Evolutionary conservation across 1,140 invertebrate genomes (phyloP).

Genomic region (Solen grandis): DNA sequence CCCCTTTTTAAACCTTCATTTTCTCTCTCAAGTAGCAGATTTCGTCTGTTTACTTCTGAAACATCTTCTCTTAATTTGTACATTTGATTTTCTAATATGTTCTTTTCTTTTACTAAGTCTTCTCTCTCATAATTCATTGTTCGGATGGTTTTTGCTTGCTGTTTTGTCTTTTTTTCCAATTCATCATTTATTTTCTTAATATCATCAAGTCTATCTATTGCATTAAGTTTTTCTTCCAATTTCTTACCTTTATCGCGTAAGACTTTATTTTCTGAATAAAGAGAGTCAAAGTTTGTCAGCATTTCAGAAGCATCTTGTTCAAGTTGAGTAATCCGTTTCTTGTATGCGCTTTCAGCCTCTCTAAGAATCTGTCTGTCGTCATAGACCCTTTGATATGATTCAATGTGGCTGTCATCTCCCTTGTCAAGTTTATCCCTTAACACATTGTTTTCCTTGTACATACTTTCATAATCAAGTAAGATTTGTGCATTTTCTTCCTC

Average conservation of each 20-base stretch:
- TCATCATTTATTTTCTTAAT: slow-evolving; percentile 49
- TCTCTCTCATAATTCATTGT: slow-evolving; percentile 51
- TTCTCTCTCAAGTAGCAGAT: slow-evolving; percentile 26
- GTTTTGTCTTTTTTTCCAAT: slow-evolving; percentile 46
- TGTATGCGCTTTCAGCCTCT: slow-evolving; percentile 48
- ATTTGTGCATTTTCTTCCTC: slow-evolving; percentile 36
- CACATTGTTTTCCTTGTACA: slow-evolving; percentile 54
- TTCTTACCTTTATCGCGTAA: slow-evolving; percentile 40
- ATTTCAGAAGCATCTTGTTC: slow-evolving; percentile 51
- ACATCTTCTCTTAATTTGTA: slow-evolving; percentile 46
- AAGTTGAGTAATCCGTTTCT: slow-evolving; percentile 37
- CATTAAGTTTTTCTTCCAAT: slow-evolving; percentile 41
- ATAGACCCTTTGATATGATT: slow-evolving; percentile 48
- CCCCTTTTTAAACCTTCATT: slow-evolving; percentile 50
- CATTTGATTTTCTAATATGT: slow-evolving; percentile 35
- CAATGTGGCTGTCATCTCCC: slow-evolving; percentile 43
- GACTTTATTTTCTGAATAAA: slow-evolving; percentile 51
- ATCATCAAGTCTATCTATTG: slow-evolving; percentile 45
- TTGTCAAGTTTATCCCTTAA: slow-evolving; percentile 47
- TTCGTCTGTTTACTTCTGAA: slow-evolving; percentile 27
- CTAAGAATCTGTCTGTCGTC: slow-evolving; percentile 42
- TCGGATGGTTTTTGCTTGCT: slow-evolving; percentile 24
- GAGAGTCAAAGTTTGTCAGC: slow-evolving; percentile 50
- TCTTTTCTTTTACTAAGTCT: slow-evolving; percentile 42
- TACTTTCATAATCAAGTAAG: slow-evolving; percentile 36